Base-by-base conservation (phyloP, 2,888 invertebrate species). In the Synergus japonicus region DNA sequence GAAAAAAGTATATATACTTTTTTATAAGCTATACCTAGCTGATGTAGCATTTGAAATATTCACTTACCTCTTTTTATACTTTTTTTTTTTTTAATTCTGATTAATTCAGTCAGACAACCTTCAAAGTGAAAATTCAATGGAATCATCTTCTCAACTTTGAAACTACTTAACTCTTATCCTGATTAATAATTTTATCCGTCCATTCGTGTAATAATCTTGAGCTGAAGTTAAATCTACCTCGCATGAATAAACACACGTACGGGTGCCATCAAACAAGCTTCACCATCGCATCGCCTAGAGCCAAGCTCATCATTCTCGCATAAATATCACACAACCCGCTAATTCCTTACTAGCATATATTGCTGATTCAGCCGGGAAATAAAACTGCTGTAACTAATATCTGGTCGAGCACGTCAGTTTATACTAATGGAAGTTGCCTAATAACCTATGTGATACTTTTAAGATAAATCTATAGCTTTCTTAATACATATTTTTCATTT, bases 101-200 rank as follows among this genome's bases (percentile, higher is more conserved):
- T 54, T 49, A 29, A 73, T 73, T 73, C 15, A 37, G 37, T 54
- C 69, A 54, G 15, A 1, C 15, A 15, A n/a, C 41, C 10, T 43
- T 44, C 13, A 13, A 73, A 54, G 37, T 73, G 69, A 22, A 73
- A 37, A 37, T 73, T 73, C 37, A 73, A 10, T 29, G 29, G 22
- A 37, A 49, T 73, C n/a, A 73, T 54, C 37, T 49, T 73, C 12
- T 29, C 22, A 15, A 46, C n/a, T 60, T 22, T 18, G 60, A 60
- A 60, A 10, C 2, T 54, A 54, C 54, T n/a, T 54, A 49, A 46
- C 49, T 73, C 69, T 73, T 54, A 73, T 73, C 54, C n/a, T 37
- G 49, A 73, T 54, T 73, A 73, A 73, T 73, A 73, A 73, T 73
- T 49, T n/a, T 15, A 69, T 49, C 69, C 49, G 69, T 73, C 69